A percentile compares a stretch with the other conserved stretches of the same genome.
phyloP scores from a whole-genome alignment of 1,140 invertebrate genomes.

The Caenorhabditis brenneri region DNA sequence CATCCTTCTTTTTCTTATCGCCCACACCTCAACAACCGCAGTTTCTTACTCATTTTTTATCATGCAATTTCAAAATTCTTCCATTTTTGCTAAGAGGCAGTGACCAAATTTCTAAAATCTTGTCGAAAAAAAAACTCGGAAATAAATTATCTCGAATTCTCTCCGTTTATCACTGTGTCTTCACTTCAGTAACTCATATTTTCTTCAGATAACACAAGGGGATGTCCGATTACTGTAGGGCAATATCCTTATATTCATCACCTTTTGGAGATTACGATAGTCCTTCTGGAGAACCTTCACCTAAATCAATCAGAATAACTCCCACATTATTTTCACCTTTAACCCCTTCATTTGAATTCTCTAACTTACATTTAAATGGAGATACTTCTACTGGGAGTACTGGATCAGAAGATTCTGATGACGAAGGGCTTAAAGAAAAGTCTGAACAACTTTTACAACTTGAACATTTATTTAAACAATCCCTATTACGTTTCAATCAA shows the following conservation, averaged over 20 bases:
- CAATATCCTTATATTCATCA: not conserved
- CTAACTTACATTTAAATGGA: not conserved
- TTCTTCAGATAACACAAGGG: not conserved
- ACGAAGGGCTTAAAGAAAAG: not conserved
- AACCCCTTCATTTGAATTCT: not conserved
- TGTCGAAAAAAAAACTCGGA: not conserved
- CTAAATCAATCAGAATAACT: not conserved
- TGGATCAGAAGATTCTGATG: not conserved
- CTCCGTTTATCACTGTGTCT: not conserved
- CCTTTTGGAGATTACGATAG: slow-evolving; percentile 10
- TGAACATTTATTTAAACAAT: not conserved
- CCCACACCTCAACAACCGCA: not conserved
- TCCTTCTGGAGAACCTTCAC: not conserved
- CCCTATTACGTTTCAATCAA: not conserved
- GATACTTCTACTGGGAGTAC: not conserved
- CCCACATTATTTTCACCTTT: not conserved
- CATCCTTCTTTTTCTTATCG: not conserved
- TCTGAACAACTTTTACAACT: not conserved
- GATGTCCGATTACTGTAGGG: not conserved
- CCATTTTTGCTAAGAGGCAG: not conserved
- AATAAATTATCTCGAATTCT: not conserved
- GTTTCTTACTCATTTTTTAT: slow-evolving; percentile 13
- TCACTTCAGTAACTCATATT: not conserved
- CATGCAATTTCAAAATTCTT: not conserved
- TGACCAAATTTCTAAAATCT: not conserved